Base-by-base conservation (phyloP, 1,140 invertebrate genomes). In the Proales similis region DNA sequence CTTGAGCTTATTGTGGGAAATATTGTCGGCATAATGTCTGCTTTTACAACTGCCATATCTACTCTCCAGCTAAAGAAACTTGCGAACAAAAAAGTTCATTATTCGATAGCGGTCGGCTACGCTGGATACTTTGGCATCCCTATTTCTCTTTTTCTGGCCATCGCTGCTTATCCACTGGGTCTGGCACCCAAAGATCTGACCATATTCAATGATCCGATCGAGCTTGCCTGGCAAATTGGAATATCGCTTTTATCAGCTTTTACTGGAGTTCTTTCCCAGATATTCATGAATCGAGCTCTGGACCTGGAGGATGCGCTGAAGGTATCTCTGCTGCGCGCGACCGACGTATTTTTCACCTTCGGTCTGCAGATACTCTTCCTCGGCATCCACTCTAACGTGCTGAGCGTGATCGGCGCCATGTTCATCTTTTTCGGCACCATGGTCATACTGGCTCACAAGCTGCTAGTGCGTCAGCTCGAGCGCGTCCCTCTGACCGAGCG, bases 61-160 rank as follows among this genome's bases (percentile, higher is more conserved):
- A 42, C 51, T 26, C 17, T 57, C 19, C 17, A 42, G 17, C 24
- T 57, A 1, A 57, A 57, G 45, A 57, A 57, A 57, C 32, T 57
- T n/a, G 51, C 51, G 17, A 57, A 53, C 14, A 53, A 57, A 19
- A 57, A 57, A 57, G 51, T 57, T 26, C 51, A 57, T 39, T 57
- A 26, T 42, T 57, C 51, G 11, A 57, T 57, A 24, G 33, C 51
- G 32, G 45, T 57, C 27, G 45, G 39, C 5, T 57, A 57, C 19
- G 51, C 51, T 1, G 27, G 26, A 4, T 57, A 57, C 32, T 42
- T 57, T 6, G 51, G 51, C 12, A 17, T 57, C 12, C 51, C 51
- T 17, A 17, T 42, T 0, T 42, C 36, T 36, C 20, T 24, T 14
- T 11, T 22, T 3, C 7, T 57, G 27, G 27, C 33, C 2, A 19